Conservation (phyloP, 2,888 invertebrate genomes). For the Tipula vernalis region DNA sequence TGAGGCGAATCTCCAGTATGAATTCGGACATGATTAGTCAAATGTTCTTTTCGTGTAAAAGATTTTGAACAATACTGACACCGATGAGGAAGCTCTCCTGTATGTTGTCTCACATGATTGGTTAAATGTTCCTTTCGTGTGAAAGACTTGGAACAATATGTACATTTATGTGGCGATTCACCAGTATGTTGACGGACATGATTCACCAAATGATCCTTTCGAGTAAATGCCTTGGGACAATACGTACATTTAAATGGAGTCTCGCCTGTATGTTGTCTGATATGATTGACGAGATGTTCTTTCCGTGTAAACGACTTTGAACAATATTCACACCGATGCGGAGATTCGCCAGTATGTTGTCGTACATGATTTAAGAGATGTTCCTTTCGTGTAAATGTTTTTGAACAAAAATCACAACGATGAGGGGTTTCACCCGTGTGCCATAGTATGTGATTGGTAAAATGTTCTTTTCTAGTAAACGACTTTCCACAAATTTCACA, state of each 20-base stretch:
- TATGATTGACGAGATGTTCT: constrained; percentile 77
- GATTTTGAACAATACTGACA: constrained; percentile 36
- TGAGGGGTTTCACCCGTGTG: constrained; percentile 78
- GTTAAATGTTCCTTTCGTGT: constrained; percentile 76
- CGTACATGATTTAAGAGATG: constrained; percentile 77
- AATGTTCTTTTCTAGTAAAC: constrained; percentile 80
- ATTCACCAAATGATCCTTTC: constrained; percentile 62
- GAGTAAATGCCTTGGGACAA: constrained; percentile 74
- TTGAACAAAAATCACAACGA: constrained; percentile 74
- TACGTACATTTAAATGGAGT: constrained; percentile 73
- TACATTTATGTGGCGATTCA: constrained; percentile 75
- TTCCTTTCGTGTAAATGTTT: constrained; percentile 76
- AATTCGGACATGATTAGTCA: constrained; percentile 59
- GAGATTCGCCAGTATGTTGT: constrained; percentile 70
- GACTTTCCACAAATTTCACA: constrained; percentile 82
- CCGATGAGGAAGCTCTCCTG: constrained; percentile 60
- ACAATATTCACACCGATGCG: constrained; percentile 73
- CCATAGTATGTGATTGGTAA: constrained; percentile 83
- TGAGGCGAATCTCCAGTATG: constrained; percentile 74
- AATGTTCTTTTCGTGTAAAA: constrained; percentile 75
- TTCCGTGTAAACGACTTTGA: constrained; percentile 80
- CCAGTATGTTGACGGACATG: constrained; percentile 72
- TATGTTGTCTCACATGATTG: constrained; percentile 70
- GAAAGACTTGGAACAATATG: constrained; percentile 68
- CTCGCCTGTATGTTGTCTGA: constrained; percentile 73